Evolutionary conservation across 2,797 vertebrate species (phyloP).

Genomic region (Cyprinella venusta): DNA sequence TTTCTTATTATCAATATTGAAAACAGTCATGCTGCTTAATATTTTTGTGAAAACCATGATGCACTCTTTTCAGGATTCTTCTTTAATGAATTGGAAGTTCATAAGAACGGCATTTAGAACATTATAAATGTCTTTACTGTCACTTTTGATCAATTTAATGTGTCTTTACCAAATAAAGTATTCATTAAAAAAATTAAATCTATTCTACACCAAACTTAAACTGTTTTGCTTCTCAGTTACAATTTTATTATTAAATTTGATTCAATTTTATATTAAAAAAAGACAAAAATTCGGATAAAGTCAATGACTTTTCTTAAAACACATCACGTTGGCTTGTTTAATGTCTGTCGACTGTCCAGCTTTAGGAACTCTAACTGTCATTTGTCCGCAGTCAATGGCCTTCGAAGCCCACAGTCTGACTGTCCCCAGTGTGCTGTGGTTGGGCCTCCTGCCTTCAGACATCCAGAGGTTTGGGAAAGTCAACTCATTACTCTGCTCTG

Average conservation of each 20-base stretch:
- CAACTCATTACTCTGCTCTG: conserved; percentile 69
- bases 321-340: not conserved
- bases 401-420: conserved; percentile 95
- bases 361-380: conserved; percentile 36
- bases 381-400: conserved; percentile 89
- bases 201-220: not conserved
- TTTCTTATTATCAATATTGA: not conserved
- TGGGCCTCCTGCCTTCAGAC: conserved; percentile 97
- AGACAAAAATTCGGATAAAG: not conserved
- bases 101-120: not conserved
- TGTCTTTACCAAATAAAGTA: not conserved
- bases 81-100: not conserved
- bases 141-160: not conserved
- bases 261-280: not conserved
- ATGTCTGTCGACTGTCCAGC: conserved; percentile 1
- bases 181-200: not conserved
- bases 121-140: not conserved
- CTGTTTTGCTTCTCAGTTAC: not conserved
- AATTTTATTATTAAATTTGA: not conserved
- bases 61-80: not conserved
- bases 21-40: not conserved
- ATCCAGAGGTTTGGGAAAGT: conserved; percentile 86
- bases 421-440: conserved; percentile 92
- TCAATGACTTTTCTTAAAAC: not conserved
- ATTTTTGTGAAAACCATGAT: not conserved